Evolutionary conservation across 2,888 invertebrate species (phyloP).

Genomic region (Drosophila engyochracea): DNA sequence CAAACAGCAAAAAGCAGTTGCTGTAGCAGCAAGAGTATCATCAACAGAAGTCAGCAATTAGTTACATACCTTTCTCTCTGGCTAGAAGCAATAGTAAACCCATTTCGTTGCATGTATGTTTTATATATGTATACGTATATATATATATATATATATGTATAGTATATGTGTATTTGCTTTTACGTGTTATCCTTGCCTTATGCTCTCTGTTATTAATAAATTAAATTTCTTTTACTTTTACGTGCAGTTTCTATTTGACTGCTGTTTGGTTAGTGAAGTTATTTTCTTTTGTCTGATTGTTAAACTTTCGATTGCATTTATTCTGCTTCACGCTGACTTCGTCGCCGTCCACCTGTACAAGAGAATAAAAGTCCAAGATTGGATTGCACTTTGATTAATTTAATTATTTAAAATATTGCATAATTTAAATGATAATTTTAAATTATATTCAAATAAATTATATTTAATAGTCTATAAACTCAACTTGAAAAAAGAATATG

Average conservation of each 20-base stretch:
- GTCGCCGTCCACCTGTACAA: slow-evolving; percentile 42
- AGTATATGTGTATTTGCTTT: not conserved
- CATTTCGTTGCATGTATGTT: slow-evolving; percentile 73
- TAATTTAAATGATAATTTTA: not conserved
- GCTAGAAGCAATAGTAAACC: slow-evolving; percentile 61
- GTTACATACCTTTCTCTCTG: slow-evolving; percentile 73
- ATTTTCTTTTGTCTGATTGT: slow-evolving; percentile 34
- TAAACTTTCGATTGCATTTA: slow-evolving; percentile 11
- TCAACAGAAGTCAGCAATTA: slow-evolving; percentile 10
- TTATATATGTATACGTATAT: not conserved
- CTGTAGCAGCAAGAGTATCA: not conserved
- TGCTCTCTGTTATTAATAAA: slow-evolving; percentile 23
- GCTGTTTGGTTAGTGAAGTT: slow-evolving; percentile 5
- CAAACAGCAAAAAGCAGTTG: not conserved
- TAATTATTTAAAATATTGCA: not conserved
- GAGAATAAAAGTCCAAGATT: slow-evolving; percentile 33
- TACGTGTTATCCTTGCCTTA: slow-evolving; percentile 6
- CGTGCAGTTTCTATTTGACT: slow-evolving; percentile 25
- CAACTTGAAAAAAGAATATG: not conserved
- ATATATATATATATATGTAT: not conserved
- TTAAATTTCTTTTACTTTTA: slow-evolving; percentile 46
- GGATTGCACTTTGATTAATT: slow-evolving; percentile 29
- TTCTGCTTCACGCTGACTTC: slow-evolving; percentile 33
- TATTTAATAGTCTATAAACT: not conserved
- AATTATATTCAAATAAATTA: not conserved